Conservation (phyloP, 2,888 invertebrate genomes). For the Acanthosoma haemorrhoidale region DNA sequence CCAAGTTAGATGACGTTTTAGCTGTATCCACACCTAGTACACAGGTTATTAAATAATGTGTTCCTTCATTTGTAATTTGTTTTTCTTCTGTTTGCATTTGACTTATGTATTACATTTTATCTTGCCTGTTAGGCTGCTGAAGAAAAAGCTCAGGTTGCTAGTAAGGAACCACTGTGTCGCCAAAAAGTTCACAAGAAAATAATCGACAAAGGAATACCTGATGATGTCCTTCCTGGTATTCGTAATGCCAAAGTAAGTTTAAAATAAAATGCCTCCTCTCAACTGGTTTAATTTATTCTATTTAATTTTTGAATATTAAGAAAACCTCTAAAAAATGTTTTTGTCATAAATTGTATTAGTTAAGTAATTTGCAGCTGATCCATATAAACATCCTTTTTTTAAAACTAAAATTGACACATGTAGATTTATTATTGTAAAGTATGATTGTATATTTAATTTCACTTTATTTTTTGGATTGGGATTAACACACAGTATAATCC, state of each 20-base stretch:
- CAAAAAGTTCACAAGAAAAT: constrained; percentile 80
- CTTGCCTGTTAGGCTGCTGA: constrained; percentile 52
- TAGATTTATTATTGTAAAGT: no score
- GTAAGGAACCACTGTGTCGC: constrained; percentile 66
- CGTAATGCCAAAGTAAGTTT: constrained; percentile 63
- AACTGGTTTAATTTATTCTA: background rate
- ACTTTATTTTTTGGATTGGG: no score
- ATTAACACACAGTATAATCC: no score
- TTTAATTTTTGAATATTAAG: no score
- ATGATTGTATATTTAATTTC: no score
- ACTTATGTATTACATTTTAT: background rate
- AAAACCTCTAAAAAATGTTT: no score
- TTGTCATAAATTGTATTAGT: no score
- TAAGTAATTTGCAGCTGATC: no score
- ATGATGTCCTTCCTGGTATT: constrained; percentile 82
- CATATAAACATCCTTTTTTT: no score
- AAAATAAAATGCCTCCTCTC: background rate
- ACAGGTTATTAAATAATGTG: background rate
- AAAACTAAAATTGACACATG: no score
- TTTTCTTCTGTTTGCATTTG: background rate
- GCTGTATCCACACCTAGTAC: constrained; percentile 64
- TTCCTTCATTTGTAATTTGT: background rate
- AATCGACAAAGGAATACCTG: constrained; percentile 82
- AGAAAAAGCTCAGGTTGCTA: constrained; percentile 55
- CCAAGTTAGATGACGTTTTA: constrained; percentile 78